Conservation (phyloP, 2,888 invertebrate genomes). For the Xestobium rufovillosum region DNA sequence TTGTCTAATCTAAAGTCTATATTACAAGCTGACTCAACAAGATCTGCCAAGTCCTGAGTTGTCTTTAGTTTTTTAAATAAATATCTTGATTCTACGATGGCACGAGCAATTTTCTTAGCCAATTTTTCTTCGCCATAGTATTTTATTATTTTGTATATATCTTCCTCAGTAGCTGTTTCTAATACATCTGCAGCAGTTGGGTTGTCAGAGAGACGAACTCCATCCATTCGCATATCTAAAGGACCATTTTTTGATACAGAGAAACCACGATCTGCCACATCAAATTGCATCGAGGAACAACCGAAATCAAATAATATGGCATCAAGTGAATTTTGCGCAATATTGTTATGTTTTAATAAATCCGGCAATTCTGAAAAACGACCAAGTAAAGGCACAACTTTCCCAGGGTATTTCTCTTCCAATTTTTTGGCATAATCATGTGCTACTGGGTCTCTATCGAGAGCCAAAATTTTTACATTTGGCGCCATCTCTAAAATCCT, state of each 20-base stretch:
- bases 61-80: constrained; percentile 59
- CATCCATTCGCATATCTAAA: constrained; percentile 95
- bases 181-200: constrained; percentile 85
- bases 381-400: constrained; percentile 74
- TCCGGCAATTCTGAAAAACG: constrained; percentile 79
- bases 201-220: constrained; percentile 56
- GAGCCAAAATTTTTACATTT: constrained; percentile 61
- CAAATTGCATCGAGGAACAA: constrained; percentile 93
- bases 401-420: constrained; percentile 57
- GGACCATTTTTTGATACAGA: constrained; percentile 77
- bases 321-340: constrained; percentile 66
- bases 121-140: constrained; percentile 86
- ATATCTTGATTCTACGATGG: constrained; percentile 72
- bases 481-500: constrained; percentile 61
- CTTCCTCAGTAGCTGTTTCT: constrained; percentile 67
- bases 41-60: constrained; percentile 69
- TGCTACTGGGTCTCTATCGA: constrained; percentile 85
- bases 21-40: constrained; percentile 43
- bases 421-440: constrained; percentile 59
- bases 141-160: constrained; percentile 77
- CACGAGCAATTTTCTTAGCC: constrained; percentile 78
- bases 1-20: constrained; percentile 54
- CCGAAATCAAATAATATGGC: constrained; percentile 90
- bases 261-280: constrained; percentile 75
- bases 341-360: constrained; percentile 52